Conservation (phyloP, 1,140 invertebrate species). For the Drosophila truncata region DNA sequence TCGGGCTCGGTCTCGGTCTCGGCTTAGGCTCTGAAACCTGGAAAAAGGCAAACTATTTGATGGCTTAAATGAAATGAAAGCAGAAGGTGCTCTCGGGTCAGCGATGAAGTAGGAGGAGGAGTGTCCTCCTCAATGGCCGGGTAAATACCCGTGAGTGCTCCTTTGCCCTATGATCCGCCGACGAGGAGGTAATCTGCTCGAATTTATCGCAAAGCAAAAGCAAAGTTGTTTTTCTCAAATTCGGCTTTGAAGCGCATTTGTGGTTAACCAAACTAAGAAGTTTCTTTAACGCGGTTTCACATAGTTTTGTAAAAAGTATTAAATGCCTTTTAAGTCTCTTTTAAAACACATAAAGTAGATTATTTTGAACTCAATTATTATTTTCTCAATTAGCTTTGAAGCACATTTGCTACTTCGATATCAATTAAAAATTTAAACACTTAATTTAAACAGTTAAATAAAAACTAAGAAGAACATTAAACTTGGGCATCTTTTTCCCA, state of each 20-base stretch:
- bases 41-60: constrained; percentile 53
- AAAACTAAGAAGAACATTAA: neutral
- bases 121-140: constrained; percentile 4
- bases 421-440: neutral
- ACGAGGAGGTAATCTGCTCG: constrained; percentile 32
- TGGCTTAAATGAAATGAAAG: constrained; percentile 45
- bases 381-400: too few species aligned
- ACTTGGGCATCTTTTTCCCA: neutral
- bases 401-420: too few species aligned
- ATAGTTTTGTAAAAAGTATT: neutral
- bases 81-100: neutral
- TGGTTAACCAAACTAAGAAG: constrained; percentile 5
- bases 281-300: constrained; percentile 5
- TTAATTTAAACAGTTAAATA: neutral
- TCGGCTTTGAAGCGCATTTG: constrained; percentile 29
- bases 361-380: neutral
- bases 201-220: constrained; percentile 30
- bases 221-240: constrained; percentile 15
- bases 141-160: constrained; percentile 35
- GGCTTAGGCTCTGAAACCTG: constrained; percentile 23
- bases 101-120: neutral
- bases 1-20: constrained; percentile 7
- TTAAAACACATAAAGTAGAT: neutral
- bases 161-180: constrained; percentile 31
- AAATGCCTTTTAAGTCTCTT: too few species aligned